Base-by-base conservation (phyloP, 2,797 vertebrate genomes). In the Momotus momota region DNA sequence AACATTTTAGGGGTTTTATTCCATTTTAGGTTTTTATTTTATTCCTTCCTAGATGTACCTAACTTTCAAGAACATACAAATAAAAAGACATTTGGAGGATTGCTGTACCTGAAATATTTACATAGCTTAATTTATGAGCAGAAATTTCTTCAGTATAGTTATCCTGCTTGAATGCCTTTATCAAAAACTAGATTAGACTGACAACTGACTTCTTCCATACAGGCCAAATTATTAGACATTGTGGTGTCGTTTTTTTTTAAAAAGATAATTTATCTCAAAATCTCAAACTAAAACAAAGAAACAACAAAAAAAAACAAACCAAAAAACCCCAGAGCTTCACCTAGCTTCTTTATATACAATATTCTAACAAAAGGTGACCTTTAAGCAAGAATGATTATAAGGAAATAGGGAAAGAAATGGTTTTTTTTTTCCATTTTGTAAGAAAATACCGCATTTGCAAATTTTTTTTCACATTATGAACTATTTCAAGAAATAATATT, bases 401-500 rank as follows among this genome's bases (percentile, higher is more conserved):
- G 14, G 94, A 93, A 89, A 88, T 5, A 27, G 3, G 12, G 12
- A 6, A 41, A 86, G 19, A 88, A 83, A 86, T 8, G 5, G n/a
- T n/a, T 2, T 70, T 70, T 51, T 57, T 90, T 23, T 79, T 70
- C 21, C 8, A 67, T 45, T 73, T 38, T 1, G 3, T 60, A 29
- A 79, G n/a, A 49, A 87, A 79, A 55, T 7, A 49, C 0, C 6
- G 17, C 15, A 4, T 81, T 83, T 86, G 6, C 23, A 0, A 9
- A 7, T 35, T 69, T 29, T 45, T 69, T 65, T 75, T 14, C 20
- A 45, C 31, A 55, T 67, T 61, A 70, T 7, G 66, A 17, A 4
- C 8, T 7, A 7, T 73, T 93, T 80, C 22, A 96, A 82, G 84
- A 86, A 23, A 18, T 87, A 78, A 69, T 65, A 38, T 80, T 92